phyloP scores from a whole-genome alignment of 2,888 invertebrate genomes.

The Apamea monoglypha region DNA sequence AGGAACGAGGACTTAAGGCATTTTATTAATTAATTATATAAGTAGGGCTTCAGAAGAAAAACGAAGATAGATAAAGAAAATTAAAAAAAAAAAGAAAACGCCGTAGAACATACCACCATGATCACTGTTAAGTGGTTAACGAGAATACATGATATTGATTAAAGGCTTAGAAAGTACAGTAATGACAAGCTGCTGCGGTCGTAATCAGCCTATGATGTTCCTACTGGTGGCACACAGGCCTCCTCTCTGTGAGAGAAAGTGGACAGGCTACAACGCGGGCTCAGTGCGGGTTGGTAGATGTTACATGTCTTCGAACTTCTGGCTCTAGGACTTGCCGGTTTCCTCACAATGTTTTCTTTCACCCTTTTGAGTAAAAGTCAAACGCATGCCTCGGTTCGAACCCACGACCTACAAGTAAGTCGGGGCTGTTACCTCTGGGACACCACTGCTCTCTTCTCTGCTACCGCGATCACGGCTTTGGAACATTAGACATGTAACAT shows the following conservation, averaged over 20 bases:
- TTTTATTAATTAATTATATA: not conserved
- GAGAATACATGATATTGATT: not conserved
- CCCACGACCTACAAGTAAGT: not conserved
- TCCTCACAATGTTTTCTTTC: not conserved
- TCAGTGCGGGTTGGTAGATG: not conserved
- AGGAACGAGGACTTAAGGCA: not conserved
- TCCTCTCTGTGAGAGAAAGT: not conserved
- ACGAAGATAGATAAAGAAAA: not conserved
- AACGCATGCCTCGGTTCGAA: not conserved
- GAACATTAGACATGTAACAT: constrained; percentile 36
- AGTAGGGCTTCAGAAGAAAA: not conserved
- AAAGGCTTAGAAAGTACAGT: not conserved
- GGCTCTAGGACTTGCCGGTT: not conserved
- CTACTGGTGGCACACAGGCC: too few species aligned
- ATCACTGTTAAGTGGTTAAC: not conserved
- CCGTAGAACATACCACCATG: not conserved
- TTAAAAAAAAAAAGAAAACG: not conserved
- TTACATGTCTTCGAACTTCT: not conserved
- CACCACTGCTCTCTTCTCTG: not conserved
- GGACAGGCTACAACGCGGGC: not conserved
- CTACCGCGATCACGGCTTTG: not conserved
- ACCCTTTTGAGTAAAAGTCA: not conserved
- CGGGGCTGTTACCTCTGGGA: not conserved
- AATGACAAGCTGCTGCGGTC: not conserved
- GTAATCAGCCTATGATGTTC: not conserved